Evolutionary conservation across 2,797 vertebrate genomes (phyloP).

Genomic region (Sebastes hopkinsi): DNA sequence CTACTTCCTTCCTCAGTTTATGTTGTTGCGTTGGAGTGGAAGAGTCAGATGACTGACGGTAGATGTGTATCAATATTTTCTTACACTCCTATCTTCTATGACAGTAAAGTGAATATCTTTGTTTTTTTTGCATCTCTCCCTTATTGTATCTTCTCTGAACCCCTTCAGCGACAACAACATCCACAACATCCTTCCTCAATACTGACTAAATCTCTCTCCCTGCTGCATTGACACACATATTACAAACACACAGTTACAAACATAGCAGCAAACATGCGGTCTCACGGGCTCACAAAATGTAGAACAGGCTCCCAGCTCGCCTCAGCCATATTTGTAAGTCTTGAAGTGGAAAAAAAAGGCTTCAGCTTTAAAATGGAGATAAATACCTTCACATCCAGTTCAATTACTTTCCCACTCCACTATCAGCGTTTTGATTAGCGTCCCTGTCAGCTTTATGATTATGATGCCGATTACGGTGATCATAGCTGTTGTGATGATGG

Average conservation of each 20-base stretch:
- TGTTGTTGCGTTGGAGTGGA: no score
- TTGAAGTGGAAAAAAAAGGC: background rate
- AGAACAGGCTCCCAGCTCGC: background rate
- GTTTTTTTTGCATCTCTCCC: background rate
- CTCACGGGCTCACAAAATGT: background rate
- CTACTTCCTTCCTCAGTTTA: no score
- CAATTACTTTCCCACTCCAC: constrained; percentile 47
- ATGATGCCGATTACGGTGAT: constrained; percentile 59
- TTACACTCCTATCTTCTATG: background rate
- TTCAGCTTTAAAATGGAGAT: constrained; percentile 39
- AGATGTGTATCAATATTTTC: no score
- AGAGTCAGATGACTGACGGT: no score
- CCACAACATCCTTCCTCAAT: background rate
- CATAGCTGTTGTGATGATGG: constrained; percentile 63
- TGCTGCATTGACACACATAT: constrained; percentile 18
- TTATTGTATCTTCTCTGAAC: constrained; percentile 2
- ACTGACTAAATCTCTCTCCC: background rate
- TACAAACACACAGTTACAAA: background rate
- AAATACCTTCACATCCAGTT: constrained; percentile 48
- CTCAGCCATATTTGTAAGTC: background rate
- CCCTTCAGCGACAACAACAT: constrained; percentile 10
- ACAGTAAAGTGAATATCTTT: background rate
- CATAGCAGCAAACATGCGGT: background rate
- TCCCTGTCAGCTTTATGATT: constrained; percentile 60
- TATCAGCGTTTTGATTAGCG: constrained; percentile 53